A percentile compares a stretch with the other conserved stretches of the same genome.
Evolutionary conservation across 1,140 invertebrate species (phyloP).

Genomic region (Steinernema khuongi): DNA sequence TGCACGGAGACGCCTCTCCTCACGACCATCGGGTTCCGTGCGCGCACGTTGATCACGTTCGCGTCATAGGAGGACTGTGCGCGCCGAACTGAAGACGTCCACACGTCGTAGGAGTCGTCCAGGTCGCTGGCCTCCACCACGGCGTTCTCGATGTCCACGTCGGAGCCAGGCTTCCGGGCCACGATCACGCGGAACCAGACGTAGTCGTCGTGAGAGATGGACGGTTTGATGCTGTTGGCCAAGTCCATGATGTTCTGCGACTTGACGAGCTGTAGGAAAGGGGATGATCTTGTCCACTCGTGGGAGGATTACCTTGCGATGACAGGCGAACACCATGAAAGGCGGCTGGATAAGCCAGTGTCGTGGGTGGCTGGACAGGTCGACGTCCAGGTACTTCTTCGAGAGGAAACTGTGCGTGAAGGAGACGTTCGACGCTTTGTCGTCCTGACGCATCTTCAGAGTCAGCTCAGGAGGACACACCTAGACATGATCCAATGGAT

Average conservation of each 20-base stretch:
- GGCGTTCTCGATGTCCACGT: constrained; percentile 43
- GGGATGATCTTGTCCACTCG: background rate
- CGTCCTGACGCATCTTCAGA: constrained; percentile 33
- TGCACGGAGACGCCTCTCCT: constrained; percentile 42
- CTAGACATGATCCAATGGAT: constrained; percentile 32
- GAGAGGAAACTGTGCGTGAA: constrained; percentile 52
- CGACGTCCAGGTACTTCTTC: constrained; percentile 52
- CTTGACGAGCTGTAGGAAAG: background rate
- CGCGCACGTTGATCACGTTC: constrained; percentile 51
- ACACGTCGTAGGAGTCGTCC: constrained; percentile 46
- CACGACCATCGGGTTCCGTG: constrained; percentile 47
- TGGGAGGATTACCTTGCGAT: constrained; percentile 39
- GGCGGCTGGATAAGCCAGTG: constrained; percentile 46
- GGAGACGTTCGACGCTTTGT: constrained; percentile 49
- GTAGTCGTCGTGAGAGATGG: constrained; percentile 37
- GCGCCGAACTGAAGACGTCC: constrained; percentile 49
- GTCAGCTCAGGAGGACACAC: constrained; percentile 47
- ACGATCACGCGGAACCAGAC: constrained; percentile 55
- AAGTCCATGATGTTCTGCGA: constrained; percentile 20
- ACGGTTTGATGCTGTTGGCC: constrained; percentile 46
- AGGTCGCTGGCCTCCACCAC: constrained; percentile 53
- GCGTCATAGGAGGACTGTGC: constrained; percentile 55
- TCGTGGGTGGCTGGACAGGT: constrained; percentile 48
- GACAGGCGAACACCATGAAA: constrained; percentile 54
- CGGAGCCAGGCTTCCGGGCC: constrained; percentile 30